Conservation (phyloP, 2,888 invertebrate genomes). For the Aricia artaxerxes region DNA sequence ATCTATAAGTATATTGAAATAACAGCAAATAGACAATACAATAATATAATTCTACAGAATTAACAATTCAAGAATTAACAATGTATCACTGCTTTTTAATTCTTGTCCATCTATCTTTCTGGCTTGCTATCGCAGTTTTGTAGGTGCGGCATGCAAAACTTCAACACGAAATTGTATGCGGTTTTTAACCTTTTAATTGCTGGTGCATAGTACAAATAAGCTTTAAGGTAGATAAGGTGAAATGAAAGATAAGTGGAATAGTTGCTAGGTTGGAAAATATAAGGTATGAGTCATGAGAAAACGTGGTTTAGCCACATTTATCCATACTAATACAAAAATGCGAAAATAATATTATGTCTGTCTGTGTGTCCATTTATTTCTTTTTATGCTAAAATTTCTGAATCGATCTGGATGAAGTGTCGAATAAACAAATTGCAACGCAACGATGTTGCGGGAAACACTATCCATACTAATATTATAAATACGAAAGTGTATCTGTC, state of each 20-base stretch:
- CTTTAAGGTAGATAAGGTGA: neutral
- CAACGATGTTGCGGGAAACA: no score
- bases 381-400: neutral
- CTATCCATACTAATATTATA: no score
- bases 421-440: neutral
- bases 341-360: neutral
- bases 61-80: neutral
- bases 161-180: constrained; percentile 12
- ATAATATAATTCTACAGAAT: no score
- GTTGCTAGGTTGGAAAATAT: neutral
- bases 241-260: neutral
- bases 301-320: neutral
- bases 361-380: neutral
- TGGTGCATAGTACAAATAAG: neutral
- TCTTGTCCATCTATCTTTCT: neutral
- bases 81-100: neutral
- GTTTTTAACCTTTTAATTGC: constrained; percentile 22
- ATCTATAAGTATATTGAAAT: no score
- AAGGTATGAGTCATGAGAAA: no score
- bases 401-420: neutral
- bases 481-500: no score
- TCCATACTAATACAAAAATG: neutral
- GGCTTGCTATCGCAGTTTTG: neutral
- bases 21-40: no score
- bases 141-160: neutral